These are phyloP conservation scores for Cossypha dichroa DNA, from an alignment of 2,797 vertebrate species.

Conservation along the genomic window DNA sequence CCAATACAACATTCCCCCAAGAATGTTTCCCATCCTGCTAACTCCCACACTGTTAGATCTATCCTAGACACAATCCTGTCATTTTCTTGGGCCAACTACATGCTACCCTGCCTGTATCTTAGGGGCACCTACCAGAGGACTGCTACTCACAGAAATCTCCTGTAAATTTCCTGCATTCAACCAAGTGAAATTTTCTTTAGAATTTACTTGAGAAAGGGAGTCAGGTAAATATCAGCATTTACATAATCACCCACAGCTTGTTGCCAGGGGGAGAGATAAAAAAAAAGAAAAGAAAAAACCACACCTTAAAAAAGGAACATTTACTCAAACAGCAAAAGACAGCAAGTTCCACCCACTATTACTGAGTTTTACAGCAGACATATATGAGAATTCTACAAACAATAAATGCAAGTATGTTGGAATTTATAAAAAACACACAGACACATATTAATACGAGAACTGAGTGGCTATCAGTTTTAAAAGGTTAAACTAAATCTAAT, in stretches of 20 bases:
- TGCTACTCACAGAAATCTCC: neutral
- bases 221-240: neutral
- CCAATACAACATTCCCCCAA: neutral
- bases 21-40: neutral
- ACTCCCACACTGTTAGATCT: neutral
- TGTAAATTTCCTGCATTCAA: neutral
- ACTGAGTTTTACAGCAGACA: neutral
- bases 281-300: accelerated
- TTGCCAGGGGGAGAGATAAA: accelerated
- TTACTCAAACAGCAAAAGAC: neutral
- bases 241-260: neutral
- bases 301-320: neutral
- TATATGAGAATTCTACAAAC: neutral
- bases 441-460: neutral
- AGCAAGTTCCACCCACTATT: neutral
- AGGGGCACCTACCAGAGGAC: neutral
- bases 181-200: neutral
- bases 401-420: neutral
- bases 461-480: neutral
- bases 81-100: neutral
- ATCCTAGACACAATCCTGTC: neutral
- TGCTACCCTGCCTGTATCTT: accelerated
- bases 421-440: neutral
- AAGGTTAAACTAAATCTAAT: constrained; percentile 44
- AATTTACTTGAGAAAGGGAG: neutral